Conservation (phyloP, 1,140 invertebrate species). For the Drosophila jambulina region DNA sequence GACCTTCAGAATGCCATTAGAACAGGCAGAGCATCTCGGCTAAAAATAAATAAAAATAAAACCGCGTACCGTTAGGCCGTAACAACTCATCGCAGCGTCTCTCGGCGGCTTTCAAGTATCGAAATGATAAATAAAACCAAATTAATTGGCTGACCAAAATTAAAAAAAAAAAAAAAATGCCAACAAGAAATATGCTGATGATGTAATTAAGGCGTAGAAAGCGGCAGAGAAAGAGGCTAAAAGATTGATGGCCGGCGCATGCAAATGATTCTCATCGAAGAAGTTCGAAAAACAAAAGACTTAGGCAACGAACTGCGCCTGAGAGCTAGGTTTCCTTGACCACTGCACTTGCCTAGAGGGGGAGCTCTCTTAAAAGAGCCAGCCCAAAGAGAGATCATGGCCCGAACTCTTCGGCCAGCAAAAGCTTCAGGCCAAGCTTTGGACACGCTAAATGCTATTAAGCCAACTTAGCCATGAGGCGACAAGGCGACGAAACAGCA, state of each 20-base stretch:
- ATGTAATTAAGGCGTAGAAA: slow-evolving; percentile 79
- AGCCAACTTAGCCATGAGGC: slow-evolving; percentile 74
- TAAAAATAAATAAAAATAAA: slow-evolving; percentile 36
- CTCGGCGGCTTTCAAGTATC: slow-evolving; percentile 54
- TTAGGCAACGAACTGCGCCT: slow-evolving; percentile 70
- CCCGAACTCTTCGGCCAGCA: slow-evolving; percentile 4
- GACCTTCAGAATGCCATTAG: slow-evolving; percentile 71
- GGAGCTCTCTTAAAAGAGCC: slow-evolving; percentile 1
- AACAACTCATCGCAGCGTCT: slow-evolving; percentile 33
- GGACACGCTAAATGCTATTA: slow-evolving; percentile 73
- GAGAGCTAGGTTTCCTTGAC: slow-evolving; percentile 7
- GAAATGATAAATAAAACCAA: slow-evolving; percentile 46
- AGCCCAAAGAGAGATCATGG: neutral
- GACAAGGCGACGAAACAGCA: slow-evolving; percentile 41
- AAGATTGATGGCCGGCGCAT: slow-evolving; percentile 63
- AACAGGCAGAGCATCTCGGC: slow-evolving; percentile 45
- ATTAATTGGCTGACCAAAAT: slow-evolving; percentile 52
- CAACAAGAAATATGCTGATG: slow-evolving; percentile 55
- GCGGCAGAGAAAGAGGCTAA: slow-evolving; percentile 28
- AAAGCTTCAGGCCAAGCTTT: slow-evolving; percentile 56
- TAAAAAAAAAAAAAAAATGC: neutral
- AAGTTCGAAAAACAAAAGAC: slow-evolving; percentile 63
- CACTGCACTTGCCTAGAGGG: slow-evolving; percentile 9
- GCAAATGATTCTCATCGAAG: slow-evolving; percentile 43
- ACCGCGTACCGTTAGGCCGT: slow-evolving; percentile 30